Percentiles rank a stretch among this genome's conserved stretches.
Evolutionary conservation across 2,797 vertebrate species (phyloP).

Genomic region (Australoheros facetus): DNA sequence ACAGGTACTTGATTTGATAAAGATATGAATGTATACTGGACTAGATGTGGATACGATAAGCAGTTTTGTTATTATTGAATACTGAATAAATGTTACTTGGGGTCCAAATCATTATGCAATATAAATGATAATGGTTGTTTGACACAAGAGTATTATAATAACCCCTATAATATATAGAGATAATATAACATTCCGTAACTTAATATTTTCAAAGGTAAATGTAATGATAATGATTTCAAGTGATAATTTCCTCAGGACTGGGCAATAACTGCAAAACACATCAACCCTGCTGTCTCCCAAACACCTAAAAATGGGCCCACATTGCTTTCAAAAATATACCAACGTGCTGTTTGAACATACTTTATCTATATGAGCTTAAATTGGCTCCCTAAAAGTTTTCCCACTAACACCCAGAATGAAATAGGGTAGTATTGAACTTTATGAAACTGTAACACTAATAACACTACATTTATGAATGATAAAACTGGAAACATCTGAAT

Average conservation of each 20-base stretch:
- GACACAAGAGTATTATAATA: background rate
- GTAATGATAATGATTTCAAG: background rate
- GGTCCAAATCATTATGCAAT: background rate
- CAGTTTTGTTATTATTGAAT: background rate
- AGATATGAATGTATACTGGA: background rate
- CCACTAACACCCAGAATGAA: background rate
- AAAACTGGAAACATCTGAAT: background rate
- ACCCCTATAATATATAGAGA: background rate
- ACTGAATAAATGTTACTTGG: background rate
- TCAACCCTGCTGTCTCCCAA: background rate
- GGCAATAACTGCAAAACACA: background rate
- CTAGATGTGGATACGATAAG: background rate
- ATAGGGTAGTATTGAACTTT: background rate
- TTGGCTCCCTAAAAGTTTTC: background rate
- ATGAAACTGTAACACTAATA: background rate
- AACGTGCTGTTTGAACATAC: too few species aligned
- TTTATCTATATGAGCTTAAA: background rate
- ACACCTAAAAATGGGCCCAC: background rate
- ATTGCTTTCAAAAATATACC: background rate
- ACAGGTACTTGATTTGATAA: background rate
- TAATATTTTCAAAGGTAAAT: background rate
- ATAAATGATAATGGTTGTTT: background rate
- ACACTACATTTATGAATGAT: background rate
- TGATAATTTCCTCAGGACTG: too few species aligned
- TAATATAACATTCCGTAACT: background rate